Conservation (phyloP, 2,888 invertebrate genomes). For the Plebejus anna region DNA sequence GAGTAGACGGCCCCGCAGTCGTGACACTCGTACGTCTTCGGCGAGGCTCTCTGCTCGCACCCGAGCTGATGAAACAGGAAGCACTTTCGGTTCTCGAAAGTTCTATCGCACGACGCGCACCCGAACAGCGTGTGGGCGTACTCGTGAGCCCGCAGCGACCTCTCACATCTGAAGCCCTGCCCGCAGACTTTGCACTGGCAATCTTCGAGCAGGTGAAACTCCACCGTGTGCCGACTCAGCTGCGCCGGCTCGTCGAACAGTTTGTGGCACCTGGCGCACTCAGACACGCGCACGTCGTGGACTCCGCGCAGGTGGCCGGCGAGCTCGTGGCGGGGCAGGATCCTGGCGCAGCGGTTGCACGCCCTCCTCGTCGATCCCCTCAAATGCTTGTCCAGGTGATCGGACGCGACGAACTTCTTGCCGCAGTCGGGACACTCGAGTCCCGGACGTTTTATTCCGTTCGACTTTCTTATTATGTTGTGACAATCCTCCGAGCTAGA, state of each 20-base stretch:
- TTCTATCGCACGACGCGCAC: conserved; percentile 52
- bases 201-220: conserved; percentile 42
- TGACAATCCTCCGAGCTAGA: conserved; percentile 39
- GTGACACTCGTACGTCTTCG: conserved; percentile 51
- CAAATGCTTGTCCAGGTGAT: conserved; percentile 55
- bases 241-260: conserved; percentile 44
- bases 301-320: conserved; percentile 46
- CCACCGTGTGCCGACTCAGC: conserved; percentile 43
- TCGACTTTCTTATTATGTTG: conserved; percentile 28
- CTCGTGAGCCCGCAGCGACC: conserved; percentile 55
- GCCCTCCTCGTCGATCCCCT: conserved; percentile 49
- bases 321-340: conserved; percentile 48
- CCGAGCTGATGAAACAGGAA: conserved; percentile 51
- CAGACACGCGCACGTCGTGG: conserved; percentile 43
- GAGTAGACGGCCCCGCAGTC: conserved; percentile 57
- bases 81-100: conserved; percentile 61
- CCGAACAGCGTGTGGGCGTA: conserved; percentile 57
- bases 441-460: conserved; percentile 27
- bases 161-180: conserved; percentile 48
- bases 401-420: conserved; percentile 46
- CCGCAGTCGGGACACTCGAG: conserved; percentile 52
- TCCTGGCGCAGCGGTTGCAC: conserved; percentile 50
- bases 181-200: conserved; percentile 54
- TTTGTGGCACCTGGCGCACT: conserved; percentile 51
- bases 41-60: conserved; percentile 42